Base-by-base conservation (phyloP, 30 jellyfish, hydroid and myxozoan genomes). In the Aurelia sp. region DNA sequence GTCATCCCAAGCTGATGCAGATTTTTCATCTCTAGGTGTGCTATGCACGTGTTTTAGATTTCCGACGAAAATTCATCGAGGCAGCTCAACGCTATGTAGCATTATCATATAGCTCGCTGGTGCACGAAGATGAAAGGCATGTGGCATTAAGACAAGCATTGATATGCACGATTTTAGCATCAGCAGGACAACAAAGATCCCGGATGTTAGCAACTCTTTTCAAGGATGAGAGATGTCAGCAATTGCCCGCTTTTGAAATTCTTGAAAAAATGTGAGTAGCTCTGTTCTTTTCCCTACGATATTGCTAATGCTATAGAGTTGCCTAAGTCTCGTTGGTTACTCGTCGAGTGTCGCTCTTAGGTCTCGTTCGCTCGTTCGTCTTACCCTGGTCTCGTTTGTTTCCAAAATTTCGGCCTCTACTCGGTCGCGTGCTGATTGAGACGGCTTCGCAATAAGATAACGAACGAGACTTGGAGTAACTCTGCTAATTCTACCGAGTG, bases 101-200 rank as follows among this genome's bases (percentile, higher is more conserved):
- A 78, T 70, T 91, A 66, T 91, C 97, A 48, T 91, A 91, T 83
- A 78, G 86, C 27, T 66, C 96, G 0, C 41, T 60, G 13, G 92
- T 91, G n/a, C 96, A 84, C 30, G 97, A 91, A 60, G 76, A 92
- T 9, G 97, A 91, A 62, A 78, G 96, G 48, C 78, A 84, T 27
- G 96, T 76, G 55, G 96, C 97, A n/a, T 62, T 91, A 72, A 84
- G 62, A 58, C 97, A 91, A 20, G 96, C 97, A 4, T 73, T 91
- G 23, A 79, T 84, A 12, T 91, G 97, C 86, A 91, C 97, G 13
- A 85, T 91, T 17, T 71, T 91, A 48, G 97, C 97, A 19, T 91
- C 97, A 13, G 97, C 97, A 19, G 97, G 97, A 64, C 89, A 81
- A 79, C 97, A 91, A 62, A 78, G 97, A 51, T 91, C 97, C 16